phyloP scores from a whole-genome alignment of 2,888 invertebrate genomes.

The Agrotis exclamationis region DNA sequence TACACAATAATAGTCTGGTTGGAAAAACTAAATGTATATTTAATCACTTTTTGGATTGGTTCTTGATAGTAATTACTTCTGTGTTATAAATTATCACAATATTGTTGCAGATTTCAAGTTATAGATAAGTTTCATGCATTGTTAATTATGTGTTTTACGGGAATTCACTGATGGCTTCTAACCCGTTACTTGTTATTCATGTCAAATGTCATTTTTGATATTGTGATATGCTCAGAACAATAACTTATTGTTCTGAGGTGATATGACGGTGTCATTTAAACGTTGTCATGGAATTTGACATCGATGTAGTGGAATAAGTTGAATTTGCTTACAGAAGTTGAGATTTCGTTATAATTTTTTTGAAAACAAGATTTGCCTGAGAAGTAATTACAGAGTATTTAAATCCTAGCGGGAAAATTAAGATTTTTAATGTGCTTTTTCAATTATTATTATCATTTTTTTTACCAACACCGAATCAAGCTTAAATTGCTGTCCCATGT shows the following conservation, averaged over 20 bases:
- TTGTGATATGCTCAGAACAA: too few relatives aligned
- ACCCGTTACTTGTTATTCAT: not conserved
- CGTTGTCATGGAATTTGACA: constrained; percentile 14
- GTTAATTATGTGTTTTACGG: not conserved
- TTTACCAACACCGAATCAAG: not conserved
- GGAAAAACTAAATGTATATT: constrained; percentile 36
- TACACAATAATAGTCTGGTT: constrained; percentile 10
- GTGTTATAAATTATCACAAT: constrained; percentile 21
- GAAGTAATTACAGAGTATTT: too few relatives aligned
- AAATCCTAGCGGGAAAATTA: too few relatives aligned
- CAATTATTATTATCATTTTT: not conserved
- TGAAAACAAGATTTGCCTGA: not conserved
- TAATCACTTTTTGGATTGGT: constrained; percentile 37
- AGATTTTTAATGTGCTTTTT: too few relatives aligned
- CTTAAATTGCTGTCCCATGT: too few relatives aligned
- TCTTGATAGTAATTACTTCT: constrained; percentile 19
- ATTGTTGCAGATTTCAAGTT: constrained; percentile 25
- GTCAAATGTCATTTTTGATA: constrained; percentile 18
- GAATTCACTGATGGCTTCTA: constrained; percentile 19
- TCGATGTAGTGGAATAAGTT: not conserved
- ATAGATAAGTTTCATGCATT: constrained; percentile 24
- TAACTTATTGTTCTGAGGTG: too few relatives aligned
- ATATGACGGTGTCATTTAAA: not conserved
- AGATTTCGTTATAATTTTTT: not conserved
- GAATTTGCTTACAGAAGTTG: not conserved